phyloP scores from a whole-genome alignment of 1,140 invertebrate species.

The Rhagoletis zephyria region DNA sequence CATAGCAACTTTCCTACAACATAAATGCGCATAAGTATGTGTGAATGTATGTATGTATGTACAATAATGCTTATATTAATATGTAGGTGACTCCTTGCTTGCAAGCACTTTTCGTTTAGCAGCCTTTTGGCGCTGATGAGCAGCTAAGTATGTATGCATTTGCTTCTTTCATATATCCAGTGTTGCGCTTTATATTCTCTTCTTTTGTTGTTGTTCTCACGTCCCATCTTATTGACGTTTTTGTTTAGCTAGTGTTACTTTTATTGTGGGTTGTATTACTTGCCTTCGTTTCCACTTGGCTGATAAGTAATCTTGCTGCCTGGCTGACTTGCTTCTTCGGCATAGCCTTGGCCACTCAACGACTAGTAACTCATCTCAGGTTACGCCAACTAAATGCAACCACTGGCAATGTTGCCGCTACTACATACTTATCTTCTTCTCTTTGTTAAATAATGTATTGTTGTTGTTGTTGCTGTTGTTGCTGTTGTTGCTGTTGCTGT shows the following conservation, averaged over 20 bases:
- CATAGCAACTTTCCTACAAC: neutral
- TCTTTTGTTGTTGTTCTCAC: neutral
- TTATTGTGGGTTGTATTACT: neutral
- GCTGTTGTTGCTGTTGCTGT: neutral
- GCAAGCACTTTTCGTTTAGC: neutral
- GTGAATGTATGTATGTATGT: neutral
- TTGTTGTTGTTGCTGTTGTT: neutral
- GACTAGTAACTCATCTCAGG: conserved; percentile 29
- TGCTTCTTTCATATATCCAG: neutral
- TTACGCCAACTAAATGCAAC: conserved; percentile 31
- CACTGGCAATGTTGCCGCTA: neutral
- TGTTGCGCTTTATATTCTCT: neutral
- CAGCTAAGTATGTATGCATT: neutral
- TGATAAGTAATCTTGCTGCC: conserved; percentile 11
- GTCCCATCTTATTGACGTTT: neutral
- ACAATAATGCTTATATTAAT: no score
- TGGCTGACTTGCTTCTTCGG: neutral
- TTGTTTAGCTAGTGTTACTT: neutral
- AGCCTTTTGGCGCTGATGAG: neutral
- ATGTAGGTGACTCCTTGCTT: neutral
- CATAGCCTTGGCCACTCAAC: conserved; percentile 20
- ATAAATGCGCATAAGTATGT: neutral
- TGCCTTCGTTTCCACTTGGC: neutral
- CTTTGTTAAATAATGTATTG: neutral
- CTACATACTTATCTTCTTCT: neutral